A percentile compares a stretch with the other conserved stretches of the same genome.
These are phyloP conservation scores for Jaculus jaculus DNA, from an alignment of 2,113 vertebrate genomes.

Conservation along the genomic window DNA sequence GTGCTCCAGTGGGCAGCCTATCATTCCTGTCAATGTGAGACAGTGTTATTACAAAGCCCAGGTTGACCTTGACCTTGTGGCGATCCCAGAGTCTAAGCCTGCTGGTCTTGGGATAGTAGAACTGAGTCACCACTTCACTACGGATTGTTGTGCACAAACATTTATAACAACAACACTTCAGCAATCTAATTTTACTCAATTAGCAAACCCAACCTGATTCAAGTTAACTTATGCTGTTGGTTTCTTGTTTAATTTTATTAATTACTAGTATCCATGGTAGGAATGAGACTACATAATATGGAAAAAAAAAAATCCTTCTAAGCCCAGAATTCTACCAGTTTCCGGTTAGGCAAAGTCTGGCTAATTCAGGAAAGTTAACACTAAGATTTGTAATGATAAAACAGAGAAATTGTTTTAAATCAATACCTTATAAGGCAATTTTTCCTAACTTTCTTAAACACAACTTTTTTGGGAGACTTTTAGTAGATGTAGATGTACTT, in stretches of 20 bases:
- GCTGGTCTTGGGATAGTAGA: too few relatives aligned
- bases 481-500: neutral
- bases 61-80: too few relatives aligned
- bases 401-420: slow-evolving; percentile 47
- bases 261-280: neutral
- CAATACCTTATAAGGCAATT: slow-evolving; percentile 13
- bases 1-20: neutral
- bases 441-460: slow-evolving; percentile 34
- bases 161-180: neutral
- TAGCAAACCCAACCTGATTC: neutral
- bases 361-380: neutral
- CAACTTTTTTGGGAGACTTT: neutral
- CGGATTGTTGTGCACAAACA: neutral
- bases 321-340: slow-evolving; percentile 24
- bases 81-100: too few relatives aligned
- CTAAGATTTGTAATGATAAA: slow-evolving; percentile 47
- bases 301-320: slow-evolving; percentile 33
- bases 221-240: neutral
- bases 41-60: too few relatives aligned
- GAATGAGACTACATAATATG: neutral
- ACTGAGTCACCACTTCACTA: too few relatives aligned
- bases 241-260: neutral
- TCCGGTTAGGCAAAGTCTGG: neutral
- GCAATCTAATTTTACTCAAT: neutral
- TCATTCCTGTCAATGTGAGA: neutral